phyloP scores from a whole-genome alignment of 2,888 invertebrate species.

The Arenicola marina region DNA sequence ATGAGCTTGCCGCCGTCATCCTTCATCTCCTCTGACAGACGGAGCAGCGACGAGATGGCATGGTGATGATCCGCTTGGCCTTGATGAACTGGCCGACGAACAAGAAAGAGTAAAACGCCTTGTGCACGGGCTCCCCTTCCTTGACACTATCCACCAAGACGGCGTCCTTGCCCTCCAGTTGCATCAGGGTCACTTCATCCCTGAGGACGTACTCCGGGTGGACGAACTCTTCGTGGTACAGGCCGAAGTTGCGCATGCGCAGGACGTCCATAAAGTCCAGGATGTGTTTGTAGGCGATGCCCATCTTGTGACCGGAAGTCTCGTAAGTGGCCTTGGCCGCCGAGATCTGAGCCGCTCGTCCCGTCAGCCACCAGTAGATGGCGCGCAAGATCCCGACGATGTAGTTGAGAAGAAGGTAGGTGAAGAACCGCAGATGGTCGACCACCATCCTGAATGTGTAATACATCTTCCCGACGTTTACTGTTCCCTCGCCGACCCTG shows the following conservation, averaged over 20 bases:
- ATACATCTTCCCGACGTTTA: no score
- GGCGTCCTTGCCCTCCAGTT: background rate
- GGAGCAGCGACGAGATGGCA: background rate
- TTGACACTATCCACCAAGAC: background rate
- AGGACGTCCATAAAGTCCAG: background rate
- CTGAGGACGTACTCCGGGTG: conserved; percentile 1
- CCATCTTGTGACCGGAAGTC: background rate
- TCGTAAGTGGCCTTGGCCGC: no score
- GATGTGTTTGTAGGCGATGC: background rate
- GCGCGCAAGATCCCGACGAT: no score
- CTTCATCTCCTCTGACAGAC: background rate
- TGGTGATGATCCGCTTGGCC: conserved; percentile 2
- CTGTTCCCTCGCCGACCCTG: no score
- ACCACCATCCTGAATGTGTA: no score
- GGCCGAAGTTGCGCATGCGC: background rate
- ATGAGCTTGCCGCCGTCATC: background rate
- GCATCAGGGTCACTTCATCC: background rate
- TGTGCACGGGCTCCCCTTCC: background rate
- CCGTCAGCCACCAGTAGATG: no score
- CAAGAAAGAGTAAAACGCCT: background rate
- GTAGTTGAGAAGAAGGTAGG: no score
- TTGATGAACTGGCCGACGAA: background rate
- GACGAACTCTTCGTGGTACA: background rate
- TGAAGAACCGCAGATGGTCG: no score
- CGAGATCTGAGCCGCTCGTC: no score